Conservation (phyloP, 2,888 invertebrate genomes). For the Lithophane ornitopus region DNA sequence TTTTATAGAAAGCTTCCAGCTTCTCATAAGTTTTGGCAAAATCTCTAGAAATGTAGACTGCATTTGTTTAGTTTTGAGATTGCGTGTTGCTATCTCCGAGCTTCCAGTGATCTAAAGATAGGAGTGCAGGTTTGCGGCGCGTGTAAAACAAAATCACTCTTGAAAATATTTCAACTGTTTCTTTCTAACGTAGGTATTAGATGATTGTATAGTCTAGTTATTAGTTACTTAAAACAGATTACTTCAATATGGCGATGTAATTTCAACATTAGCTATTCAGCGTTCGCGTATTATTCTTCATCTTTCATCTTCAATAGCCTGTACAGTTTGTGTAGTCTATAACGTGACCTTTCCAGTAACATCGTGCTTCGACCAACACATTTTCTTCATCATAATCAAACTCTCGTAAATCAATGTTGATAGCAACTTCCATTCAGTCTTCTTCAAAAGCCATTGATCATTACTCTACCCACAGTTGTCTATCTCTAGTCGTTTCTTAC, state of each 20-base stretch:
- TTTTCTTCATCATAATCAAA: neutral
- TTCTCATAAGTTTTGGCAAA: conserved; percentile 44
- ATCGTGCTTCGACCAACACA: neutral
- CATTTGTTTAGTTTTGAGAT: conserved; percentile 30
- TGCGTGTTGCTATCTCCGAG: conserved; percentile 14
- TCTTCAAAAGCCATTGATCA: conserved; percentile 24
- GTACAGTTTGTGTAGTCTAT: neutral
- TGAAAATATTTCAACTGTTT: neutral
- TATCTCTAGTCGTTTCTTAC: conserved; percentile 11
- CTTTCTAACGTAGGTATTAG: neutral
- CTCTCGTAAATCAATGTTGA: neutral
- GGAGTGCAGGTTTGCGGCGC: conserved; percentile 23
- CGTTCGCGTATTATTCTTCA: neutral
- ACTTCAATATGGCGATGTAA: neutral
- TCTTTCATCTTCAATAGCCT: neutral
- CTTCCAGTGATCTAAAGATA: conserved; percentile 31
- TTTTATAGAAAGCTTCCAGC: conserved; percentile 25
- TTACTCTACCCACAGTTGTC: neutral
- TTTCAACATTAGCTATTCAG: neutral
- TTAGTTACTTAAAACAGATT: neutral
- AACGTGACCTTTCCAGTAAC: neutral
- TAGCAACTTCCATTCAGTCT: neutral
- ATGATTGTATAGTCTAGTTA: neutral
- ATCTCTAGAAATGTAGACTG: conserved; percentile 25
- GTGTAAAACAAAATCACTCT: neutral